Percentiles rank a stretch among this genome's conserved stretches.
Evolutionary conservation across 2,888 invertebrate genomes (phyloP).

Genomic region (Chaitophorus viminalis): DNA sequence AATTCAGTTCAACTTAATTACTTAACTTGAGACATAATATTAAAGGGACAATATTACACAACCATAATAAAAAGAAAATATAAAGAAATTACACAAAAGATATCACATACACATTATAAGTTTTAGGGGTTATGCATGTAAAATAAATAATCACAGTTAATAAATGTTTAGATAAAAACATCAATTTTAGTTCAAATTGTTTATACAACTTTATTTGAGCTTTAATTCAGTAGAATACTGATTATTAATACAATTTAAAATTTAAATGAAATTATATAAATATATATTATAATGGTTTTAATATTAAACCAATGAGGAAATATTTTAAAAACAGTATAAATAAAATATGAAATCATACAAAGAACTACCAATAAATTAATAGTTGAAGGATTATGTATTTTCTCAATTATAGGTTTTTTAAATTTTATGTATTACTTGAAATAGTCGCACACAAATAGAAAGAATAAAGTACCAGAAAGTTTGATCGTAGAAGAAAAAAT

Average conservation of each 20-base stretch:
- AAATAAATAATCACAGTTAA: not conserved
- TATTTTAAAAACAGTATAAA: not conserved
- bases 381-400: too few species aligned
- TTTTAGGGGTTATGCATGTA: not conserved
- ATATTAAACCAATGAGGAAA: not conserved
- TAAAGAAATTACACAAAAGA: not conserved
- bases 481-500: too few species aligned
- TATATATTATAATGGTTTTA: not conserved
- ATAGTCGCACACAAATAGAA: too few species aligned
- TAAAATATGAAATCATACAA: not conserved
- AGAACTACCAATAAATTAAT: too few species aligned
- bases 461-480: too few species aligned
- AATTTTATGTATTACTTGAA: too few species aligned
- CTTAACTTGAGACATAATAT: not conserved
- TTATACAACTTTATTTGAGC: slow-evolving; percentile 19
- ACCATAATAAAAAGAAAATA: not conserved
- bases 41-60: not conserved
- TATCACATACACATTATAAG: slow-evolving; percentile 14
- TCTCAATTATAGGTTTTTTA: too few species aligned
- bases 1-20: not conserved
- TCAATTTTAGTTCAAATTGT: not conserved
- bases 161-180: slow-evolving; percentile 8
- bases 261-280: not conserved
- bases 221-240: not conserved
- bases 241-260: not conserved